A percentile compares a stretch with the other conserved stretches of the same genome.
These are phyloP conservation scores for Drosophila busckii DNA, from an alignment of 1,140 invertebrate genomes.

Conservation along the genomic window DNA sequence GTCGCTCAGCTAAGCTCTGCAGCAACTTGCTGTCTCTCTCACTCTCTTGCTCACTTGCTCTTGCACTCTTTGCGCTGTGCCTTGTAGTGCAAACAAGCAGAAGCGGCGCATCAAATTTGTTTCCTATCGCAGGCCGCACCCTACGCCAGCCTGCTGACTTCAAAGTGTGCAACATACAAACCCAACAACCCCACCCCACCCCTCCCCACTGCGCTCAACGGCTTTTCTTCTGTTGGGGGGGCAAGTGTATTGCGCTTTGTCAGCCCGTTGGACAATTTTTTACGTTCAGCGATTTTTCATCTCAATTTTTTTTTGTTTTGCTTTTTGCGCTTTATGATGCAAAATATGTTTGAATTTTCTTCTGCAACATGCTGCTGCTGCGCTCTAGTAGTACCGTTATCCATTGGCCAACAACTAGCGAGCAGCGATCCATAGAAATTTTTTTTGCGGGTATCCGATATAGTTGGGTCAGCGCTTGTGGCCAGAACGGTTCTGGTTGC, in stretches of 20 bases:
- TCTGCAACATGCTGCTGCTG: conserved; percentile 38
- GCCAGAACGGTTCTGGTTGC: conserved; percentile 78
- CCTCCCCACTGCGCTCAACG: conserved; percentile 6
- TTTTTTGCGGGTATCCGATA: conserved; percentile 79
- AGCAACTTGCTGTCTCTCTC: too few relatives aligned
- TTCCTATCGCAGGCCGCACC: too few relatives aligned
- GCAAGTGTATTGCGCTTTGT: conserved; percentile 49
- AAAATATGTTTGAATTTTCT: conserved; percentile 38
- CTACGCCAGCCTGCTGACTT: not conserved
- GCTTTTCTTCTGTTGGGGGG: too few relatives aligned
- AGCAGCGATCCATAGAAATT: conserved; percentile 28
- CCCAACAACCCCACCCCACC: not conserved
- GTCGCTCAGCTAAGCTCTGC: too few relatives aligned
- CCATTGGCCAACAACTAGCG: conserved; percentile 43
- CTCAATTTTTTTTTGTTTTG: conserved; percentile 2
- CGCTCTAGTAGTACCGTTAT: too few relatives aligned
- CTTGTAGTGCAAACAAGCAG: too few relatives aligned
- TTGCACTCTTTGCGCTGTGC: too few relatives aligned
- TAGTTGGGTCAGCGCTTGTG: conserved; percentile 79
- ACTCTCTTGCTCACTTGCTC: too few relatives aligned
- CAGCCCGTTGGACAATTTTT: conserved; percentile 41
- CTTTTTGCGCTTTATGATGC: conserved; percentile 39
- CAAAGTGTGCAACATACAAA: too few relatives aligned
- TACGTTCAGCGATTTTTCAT: not conserved
- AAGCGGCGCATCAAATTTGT: too few relatives aligned